Evolutionary conservation across 2,888 invertebrate genomes (phyloP).

Genomic region (Neocrepidodera transversa): DNA sequence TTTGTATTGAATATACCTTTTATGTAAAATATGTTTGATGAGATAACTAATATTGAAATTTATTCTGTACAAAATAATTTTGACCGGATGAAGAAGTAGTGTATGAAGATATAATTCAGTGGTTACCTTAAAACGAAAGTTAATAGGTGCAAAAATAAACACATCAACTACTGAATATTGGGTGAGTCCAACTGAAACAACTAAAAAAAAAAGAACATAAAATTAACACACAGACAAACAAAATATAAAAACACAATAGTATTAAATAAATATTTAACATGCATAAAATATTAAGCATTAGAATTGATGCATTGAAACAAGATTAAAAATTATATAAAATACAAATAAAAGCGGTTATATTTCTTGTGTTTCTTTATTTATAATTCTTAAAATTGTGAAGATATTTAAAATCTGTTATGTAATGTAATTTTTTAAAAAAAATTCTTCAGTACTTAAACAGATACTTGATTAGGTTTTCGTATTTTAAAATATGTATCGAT

Average conservation of each 20-base stretch:
- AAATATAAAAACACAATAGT: constrained; percentile 3
- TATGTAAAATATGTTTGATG: too few species aligned
- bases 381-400: too few species aligned
- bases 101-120: constrained; percentile 42
- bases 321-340: too few species aligned
- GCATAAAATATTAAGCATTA: not conserved
- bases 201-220: constrained; percentile 47
- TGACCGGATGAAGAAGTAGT: constrained; percentile 28
- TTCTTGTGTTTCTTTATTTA: too few species aligned
- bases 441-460: too few species aligned
- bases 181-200: constrained; percentile 59
- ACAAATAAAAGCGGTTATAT: too few species aligned
- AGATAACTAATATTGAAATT: too few species aligned
- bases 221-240: constrained; percentile 30
- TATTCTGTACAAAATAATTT: not conserved
- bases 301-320: not conserved
- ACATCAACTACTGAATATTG: constrained; percentile 56
- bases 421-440: too few species aligned
- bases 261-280: not conserved
- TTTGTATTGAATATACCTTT: too few species aligned
- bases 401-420: too few species aligned
- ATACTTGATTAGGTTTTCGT: too few species aligned
- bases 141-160: constrained; percentile 54
- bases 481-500: too few species aligned
- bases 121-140: constrained; percentile 52